Evolutionary conservation across 2,888 invertebrate species (phyloP).

Genomic region (Tromatobia lineatoria): DNA sequence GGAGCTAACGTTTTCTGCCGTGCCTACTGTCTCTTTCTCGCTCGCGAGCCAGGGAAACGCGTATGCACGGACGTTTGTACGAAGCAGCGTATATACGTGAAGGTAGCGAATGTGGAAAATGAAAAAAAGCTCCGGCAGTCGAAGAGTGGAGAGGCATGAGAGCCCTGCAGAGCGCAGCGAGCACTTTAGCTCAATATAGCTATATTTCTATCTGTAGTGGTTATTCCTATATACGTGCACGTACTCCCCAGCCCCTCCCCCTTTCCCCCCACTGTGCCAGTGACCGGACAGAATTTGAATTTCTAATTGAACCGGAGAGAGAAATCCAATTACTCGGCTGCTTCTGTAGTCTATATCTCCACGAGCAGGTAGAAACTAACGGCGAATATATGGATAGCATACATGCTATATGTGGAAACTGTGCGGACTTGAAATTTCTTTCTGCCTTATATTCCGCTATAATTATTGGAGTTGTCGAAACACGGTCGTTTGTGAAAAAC

Average conservation of each 20-base stretch:
- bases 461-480: slow-evolving; percentile 14
- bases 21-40: slow-evolving; percentile 46
- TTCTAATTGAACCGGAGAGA: slow-evolving; percentile 81
- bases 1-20: slow-evolving; percentile 40
- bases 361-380: slow-evolving; percentile 54
- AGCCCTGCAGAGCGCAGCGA: slow-evolving; percentile 44
- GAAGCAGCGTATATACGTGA: slow-evolving; percentile 17
- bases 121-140: slow-evolving; percentile 40
- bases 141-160: slow-evolving; percentile 49
- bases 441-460: slow-evolving; percentile 8
- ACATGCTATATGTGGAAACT: slow-evolving; percentile 21
- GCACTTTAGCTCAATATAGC: slow-evolving; percentile 23
- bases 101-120: slow-evolving; percentile 42
- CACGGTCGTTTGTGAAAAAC: not conserved
- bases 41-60: slow-evolving; percentile 9
- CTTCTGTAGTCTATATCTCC: slow-evolving; percentile 55
- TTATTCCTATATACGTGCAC: slow-evolving; percentile 17
- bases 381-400: slow-evolving; percentile 18
- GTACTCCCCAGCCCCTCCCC: not conserved
- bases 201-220: slow-evolving; percentile 47
- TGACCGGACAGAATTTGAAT: slow-evolving; percentile 81
- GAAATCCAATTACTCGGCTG: slow-evolving; percentile 72
- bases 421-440: slow-evolving; percentile 33
- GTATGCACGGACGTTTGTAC: slow-evolving; percentile 18
- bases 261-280: slow-evolving; percentile 42